Evolutionary conservation across 2,797 vertebrate species (phyloP).

Genomic region (Acipenser transmontanus): DNA sequence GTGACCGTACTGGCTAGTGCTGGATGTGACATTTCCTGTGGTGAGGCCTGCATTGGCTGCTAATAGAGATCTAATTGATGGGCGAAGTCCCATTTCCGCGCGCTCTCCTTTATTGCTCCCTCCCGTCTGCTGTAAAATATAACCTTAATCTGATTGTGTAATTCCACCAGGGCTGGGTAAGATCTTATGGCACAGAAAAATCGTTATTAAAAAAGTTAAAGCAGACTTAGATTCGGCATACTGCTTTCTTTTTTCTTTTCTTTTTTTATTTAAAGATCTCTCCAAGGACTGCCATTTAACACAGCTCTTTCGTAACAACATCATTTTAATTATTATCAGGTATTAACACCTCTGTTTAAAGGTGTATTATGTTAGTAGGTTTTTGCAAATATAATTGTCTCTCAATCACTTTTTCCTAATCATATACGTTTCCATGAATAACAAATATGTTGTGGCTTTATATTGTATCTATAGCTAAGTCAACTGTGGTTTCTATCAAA

Average conservation of each 20-base stretch:
- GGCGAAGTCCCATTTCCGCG: constrained; percentile 93
- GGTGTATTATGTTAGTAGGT: neutral
- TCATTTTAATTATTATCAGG: constrained; percentile 42
- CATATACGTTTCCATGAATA: no score
- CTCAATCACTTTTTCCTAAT: no score
- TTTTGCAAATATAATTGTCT: no score
- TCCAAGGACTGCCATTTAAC: constrained; percentile 48
- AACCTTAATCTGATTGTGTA: constrained; percentile 95
- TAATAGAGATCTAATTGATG: constrained; percentile 99
- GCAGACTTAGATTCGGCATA: constrained; percentile 70
- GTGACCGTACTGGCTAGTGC: constrained; percentile 47
- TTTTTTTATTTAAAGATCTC: constrained; percentile 25
- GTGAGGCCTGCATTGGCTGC: constrained; percentile 92
- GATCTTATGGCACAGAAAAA: constrained; percentile 83
- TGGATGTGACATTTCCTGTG: constrained; percentile 86
- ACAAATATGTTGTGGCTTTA: no score
- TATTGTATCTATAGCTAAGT: no score
- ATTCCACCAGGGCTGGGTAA: constrained; percentile 92
- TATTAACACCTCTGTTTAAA: constrained; percentile 24
- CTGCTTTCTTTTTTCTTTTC: constrained; percentile 36
- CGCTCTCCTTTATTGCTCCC: constrained; percentile 97
- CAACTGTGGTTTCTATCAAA: no score
- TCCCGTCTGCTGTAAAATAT: constrained; percentile 97
- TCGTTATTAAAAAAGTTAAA: constrained; percentile 99
- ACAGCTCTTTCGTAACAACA: constrained; percentile 27